phyloP scores from a whole-genome alignment of 2,113 vertebrate species.

The Oreotrochilus melanogaster region DNA sequence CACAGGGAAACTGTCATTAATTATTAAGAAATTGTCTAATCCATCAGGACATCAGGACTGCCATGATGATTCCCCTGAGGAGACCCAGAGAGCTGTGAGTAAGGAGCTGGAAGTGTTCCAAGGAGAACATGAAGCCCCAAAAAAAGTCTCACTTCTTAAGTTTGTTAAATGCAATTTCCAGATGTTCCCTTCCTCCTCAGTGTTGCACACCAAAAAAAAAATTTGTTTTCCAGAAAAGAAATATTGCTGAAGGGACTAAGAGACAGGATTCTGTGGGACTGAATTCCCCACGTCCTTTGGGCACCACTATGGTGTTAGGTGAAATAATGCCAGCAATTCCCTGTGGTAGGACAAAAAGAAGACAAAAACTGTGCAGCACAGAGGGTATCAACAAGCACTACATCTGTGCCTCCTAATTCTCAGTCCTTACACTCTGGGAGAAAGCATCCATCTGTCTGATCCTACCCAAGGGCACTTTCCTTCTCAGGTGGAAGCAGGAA shows the following conservation, averaged over 20 bases:
- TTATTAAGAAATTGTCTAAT: slow-evolving; percentile 61
- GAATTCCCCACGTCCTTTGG: background rate
- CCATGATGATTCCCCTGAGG: slow-evolving; percentile 16
- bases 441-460: background rate
- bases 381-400: background rate
- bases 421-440: background rate
- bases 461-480: background rate
- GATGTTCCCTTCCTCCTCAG: background rate
- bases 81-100: slow-evolving; percentile 37
- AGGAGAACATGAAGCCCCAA: background rate
- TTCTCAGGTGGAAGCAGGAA: background rate
- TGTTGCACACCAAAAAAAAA: background rate
- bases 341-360: background rate
- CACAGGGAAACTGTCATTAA: slow-evolving; percentile 25
- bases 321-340: background rate
- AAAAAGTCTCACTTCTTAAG: background rate
- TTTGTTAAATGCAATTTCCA: slow-evolving; percentile 56
- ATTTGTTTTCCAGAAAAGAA: background rate
- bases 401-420: background rate
- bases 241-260: background rate
- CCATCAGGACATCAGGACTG: slow-evolving; percentile 36
- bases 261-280: background rate
- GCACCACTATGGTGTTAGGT: too few species aligned
- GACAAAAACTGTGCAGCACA: background rate
- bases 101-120: slow-evolving; percentile 50